A percentile compares a stretch with the other conserved stretches of the same genome.
Conservation (phyloP, 2,797 vertebrate species). For the Propithecus perrieri region DNA sequence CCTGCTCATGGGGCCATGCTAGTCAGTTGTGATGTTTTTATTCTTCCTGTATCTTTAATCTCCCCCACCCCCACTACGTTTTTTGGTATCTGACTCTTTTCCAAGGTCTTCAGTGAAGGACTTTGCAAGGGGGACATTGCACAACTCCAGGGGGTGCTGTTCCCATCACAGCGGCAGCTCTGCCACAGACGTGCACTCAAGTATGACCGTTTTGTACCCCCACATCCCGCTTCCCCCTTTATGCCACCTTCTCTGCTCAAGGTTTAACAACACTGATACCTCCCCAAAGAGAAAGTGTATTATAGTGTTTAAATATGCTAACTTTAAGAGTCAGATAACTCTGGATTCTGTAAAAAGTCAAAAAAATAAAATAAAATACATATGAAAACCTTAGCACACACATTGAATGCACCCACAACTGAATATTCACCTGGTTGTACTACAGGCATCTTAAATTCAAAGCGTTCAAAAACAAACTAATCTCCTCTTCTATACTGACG, state of each 20-base stretch:
- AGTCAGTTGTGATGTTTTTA: accelerated
- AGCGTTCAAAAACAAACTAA: background rate
- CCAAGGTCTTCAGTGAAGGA: background rate
- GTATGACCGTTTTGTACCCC: background rate
- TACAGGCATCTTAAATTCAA: background rate
- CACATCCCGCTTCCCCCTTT: background rate
- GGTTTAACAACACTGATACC: background rate
- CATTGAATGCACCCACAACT: background rate
- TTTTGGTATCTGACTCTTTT: background rate
- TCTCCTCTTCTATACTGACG: background rate
- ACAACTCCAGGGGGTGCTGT: background rate
- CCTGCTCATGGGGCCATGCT: accelerated
- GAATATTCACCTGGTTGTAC: background rate
- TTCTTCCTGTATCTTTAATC: background rate
- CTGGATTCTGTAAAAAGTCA: background rate
- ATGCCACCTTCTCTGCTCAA: background rate
- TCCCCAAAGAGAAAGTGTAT: background rate
- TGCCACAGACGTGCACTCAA: background rate
- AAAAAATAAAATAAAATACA: background rate
- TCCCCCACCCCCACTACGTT: background rate
- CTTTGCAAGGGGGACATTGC: accelerated
- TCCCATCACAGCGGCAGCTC: background rate
- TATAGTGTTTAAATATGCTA: background rate
- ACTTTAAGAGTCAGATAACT: background rate
- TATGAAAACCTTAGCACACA: background rate